A percentile compares a stretch with the other conserved stretches of the same genome.
Evolutionary conservation across 2,888 invertebrate genomes (phyloP).

Genomic region (Calameuta filiformis): DNA sequence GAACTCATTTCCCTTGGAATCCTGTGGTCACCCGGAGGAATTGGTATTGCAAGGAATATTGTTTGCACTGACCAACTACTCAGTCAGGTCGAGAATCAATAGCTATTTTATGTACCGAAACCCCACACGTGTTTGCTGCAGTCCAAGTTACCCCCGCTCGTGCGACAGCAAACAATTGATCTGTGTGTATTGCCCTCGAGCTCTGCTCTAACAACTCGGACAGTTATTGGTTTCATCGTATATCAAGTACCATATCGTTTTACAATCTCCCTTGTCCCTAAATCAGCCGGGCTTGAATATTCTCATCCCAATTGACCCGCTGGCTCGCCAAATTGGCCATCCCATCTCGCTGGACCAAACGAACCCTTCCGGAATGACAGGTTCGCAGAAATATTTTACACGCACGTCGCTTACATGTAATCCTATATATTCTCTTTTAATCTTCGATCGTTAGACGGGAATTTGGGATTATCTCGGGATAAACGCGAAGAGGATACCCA

Average conservation of each 20-base stretch:
- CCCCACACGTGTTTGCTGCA: constrained; percentile 4
- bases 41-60: constrained; percentile 21
- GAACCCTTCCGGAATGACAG: neutral
- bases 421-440: neutral
- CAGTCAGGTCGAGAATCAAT: constrained; percentile 12
- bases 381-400: neutral
- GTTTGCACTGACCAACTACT: constrained; percentile 15
- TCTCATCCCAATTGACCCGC: constrained; percentile 1
- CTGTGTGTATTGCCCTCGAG: constrained; percentile 14
- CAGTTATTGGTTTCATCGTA: constrained; percentile 15
- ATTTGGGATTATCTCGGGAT: neutral
- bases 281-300: neutral
- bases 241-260: constrained; percentile 12
- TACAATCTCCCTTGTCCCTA: constrained; percentile 14
- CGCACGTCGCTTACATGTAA: neutral
- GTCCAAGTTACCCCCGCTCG: constrained; percentile 8
- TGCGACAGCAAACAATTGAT: constrained; percentile 19
- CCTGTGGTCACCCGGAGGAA: constrained; percentile 11
- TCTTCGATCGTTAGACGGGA: neutral
- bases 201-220: constrained; percentile 7
- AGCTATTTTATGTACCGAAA: constrained; percentile 12
- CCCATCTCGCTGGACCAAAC: neutral
- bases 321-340: neutral
- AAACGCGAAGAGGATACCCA: neutral
- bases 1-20: neutral